These are phyloP conservation scores for Marronus borbonicus DNA, from an alignment of 2,888 invertebrate genomes.

Conservation along the genomic window DNA sequence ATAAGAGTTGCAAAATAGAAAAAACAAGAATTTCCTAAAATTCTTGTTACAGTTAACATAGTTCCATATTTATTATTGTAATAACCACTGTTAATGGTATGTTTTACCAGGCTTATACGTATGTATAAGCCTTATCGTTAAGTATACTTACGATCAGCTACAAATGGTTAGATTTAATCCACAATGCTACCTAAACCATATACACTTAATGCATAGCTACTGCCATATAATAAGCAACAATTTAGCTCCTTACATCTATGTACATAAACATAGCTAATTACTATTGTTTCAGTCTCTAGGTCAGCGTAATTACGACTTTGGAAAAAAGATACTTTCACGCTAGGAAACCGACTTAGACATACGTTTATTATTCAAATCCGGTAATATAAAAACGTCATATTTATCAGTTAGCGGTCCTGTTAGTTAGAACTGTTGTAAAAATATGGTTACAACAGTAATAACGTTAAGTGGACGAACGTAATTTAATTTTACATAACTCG, in stretches of 20 bases:
- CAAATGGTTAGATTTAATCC: too few species aligned
- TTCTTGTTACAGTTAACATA: too few species aligned
- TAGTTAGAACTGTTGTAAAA: conserved; percentile 8
- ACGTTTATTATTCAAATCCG: conserved; percentile 37
- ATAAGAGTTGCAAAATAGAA: too few species aligned
- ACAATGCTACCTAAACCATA: background rate
- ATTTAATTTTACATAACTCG: conserved; percentile 26
- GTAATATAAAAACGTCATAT: conserved; percentile 20
- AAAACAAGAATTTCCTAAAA: too few species aligned
- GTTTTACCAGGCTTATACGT: too few species aligned
- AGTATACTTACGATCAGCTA: too few species aligned
- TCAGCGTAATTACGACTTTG: conserved; percentile 34
- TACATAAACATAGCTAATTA: conserved; percentile 42
- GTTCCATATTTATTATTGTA: too few species aligned
- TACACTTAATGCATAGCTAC: background rate
- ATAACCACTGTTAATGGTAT: too few species aligned
- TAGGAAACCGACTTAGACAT: conserved; percentile 10
- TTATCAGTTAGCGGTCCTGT: conserved; percentile 35
- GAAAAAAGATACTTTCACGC: conserved; percentile 22
- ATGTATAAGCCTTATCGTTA: too few species aligned
- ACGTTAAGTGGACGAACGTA: background rate
- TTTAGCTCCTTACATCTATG: background rate
- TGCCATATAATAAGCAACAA: background rate
- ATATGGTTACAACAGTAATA: conserved; percentile 23
- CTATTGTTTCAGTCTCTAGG: conserved; percentile 35